Conservation (phyloP, 53 echinoderm and acorn worm species). For the Patiria pectinifera region DNA sequence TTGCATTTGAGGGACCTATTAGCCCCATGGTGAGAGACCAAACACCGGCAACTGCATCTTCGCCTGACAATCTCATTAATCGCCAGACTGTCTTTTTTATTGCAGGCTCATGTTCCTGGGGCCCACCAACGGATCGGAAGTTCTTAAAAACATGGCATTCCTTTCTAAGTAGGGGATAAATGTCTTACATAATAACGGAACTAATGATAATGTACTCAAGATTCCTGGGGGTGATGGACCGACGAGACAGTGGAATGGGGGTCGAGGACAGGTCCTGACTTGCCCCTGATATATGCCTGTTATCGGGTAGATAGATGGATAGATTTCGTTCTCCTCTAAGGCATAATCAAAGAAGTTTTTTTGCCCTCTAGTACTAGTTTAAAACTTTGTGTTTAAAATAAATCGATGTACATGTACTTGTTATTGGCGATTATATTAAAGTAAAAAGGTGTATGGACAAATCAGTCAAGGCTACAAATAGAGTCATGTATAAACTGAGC, state of each 20-base stretch:
- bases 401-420: too few relatives aligned
- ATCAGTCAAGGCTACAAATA: too few relatives aligned
- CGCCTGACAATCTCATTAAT: neutral
- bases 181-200: neutral
- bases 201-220: neutral
- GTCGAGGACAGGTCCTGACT: neutral
- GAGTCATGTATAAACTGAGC: too few relatives aligned
- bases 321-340: too few relatives aligned
- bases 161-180: neutral
- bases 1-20: too few relatives aligned
- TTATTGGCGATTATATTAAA: too few relatives aligned
- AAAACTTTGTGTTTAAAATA: too few relatives aligned
- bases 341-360: too few relatives aligned
- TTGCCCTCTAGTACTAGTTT: too few relatives aligned
- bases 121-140: neutral
- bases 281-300: too few relatives aligned
- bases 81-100: neutral
- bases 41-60: neutral
- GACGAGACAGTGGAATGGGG: neutral
- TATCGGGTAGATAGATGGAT: too few relatives aligned
- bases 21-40: neutral
- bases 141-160: slow-evolving; percentile 3
- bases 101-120: neutral
- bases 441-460: too few relatives aligned
- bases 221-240: neutral